Percentiles rank a stretch among this genome's conserved stretches.
Evolutionary conservation across 2,888 invertebrate species (phyloP).

Genomic region (Volucella bombylans): DNA sequence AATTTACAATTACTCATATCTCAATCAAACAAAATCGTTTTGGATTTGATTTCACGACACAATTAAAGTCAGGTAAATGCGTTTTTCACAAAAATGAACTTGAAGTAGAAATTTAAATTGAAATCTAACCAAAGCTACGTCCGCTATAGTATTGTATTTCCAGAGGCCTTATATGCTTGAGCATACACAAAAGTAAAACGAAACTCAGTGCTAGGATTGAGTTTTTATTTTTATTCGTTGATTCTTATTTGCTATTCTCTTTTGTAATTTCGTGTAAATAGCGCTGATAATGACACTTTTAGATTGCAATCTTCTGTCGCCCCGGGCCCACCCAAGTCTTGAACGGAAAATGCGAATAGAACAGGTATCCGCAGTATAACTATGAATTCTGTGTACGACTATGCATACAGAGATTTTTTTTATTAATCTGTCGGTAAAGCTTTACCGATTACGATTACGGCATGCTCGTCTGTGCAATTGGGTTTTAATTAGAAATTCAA

Average conservation of each 20-base stretch:
- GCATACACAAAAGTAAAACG: constrained; percentile 13
- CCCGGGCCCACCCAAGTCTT: background rate
- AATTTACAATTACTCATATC: constrained; percentile 10
- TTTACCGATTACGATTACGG: background rate
- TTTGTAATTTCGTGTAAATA: constrained; percentile 56
- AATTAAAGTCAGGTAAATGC: constrained; percentile 48
- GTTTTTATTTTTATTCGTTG: background rate
- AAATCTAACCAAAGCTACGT: background rate
- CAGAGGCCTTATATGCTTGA: constrained; percentile 43
- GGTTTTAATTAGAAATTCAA: constrained; percentile 31
- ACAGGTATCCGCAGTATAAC: background rate
- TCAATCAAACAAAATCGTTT: constrained; percentile 35
- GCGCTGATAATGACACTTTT: constrained; percentile 57
- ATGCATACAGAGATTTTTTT: constrained; percentile 10
- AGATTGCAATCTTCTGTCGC: constrained; percentile 26
- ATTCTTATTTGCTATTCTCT: background rate
- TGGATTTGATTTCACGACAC: constrained; percentile 23
- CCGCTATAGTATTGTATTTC: background rate
- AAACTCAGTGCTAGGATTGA: background rate
- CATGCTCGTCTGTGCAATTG: constrained; percentile 12
- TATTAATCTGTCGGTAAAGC: constrained; percentile 21
- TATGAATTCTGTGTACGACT: background rate
- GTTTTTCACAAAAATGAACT: constrained; percentile 32
- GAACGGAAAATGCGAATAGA: constrained; percentile 12
- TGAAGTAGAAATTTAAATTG: constrained; percentile 1